Conservation (phyloP, 2,888 invertebrate species). For the Itoplectis maculator region DNA sequence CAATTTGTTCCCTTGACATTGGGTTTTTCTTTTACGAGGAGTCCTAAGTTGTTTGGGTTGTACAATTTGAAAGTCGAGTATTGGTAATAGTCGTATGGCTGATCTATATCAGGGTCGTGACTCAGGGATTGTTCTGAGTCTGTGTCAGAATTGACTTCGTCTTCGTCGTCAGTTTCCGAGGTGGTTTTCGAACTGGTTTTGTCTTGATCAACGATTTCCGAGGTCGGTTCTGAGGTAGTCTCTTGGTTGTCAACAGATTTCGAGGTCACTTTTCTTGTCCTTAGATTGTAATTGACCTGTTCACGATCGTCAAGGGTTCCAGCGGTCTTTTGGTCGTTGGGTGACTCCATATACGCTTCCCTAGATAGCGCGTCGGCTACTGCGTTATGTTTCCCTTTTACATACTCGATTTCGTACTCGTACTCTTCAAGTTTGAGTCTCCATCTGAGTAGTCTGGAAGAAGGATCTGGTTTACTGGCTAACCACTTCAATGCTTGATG, state of each 20-base stretch:
- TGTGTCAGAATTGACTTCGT: not conserved
- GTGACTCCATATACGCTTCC: slow-evolving; percentile 75
- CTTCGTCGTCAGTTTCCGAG: slow-evolving; percentile 15
- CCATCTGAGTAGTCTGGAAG: slow-evolving; percentile 47
- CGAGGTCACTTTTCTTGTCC: slow-evolving; percentile 26
- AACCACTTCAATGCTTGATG: slow-evolving; percentile 76
- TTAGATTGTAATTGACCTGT: slow-evolving; percentile 32
- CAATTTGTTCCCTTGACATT: slow-evolving; percentile 45
- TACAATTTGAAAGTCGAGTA: slow-evolving; percentile 42
- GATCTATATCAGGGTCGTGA: slow-evolving; percentile 26
- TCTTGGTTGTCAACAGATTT: not conserved
- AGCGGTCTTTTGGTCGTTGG: slow-evolving; percentile 70
- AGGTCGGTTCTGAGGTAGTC: too few species aligned
- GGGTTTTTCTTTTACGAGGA: slow-evolving; percentile 40
- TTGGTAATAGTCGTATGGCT: slow-evolving; percentile 41
- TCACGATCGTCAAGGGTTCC: slow-evolving; percentile 16
- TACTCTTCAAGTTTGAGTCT: slow-evolving; percentile 74
- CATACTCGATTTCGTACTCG: slow-evolving; percentile 75
- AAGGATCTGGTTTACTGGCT: slow-evolving; percentile 58
- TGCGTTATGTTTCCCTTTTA: slow-evolving; percentile 73
- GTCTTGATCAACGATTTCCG: not conserved
- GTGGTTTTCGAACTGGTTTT: slow-evolving; percentile 1
- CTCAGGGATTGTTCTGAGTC: slow-evolving; percentile 5
- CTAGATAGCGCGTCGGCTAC: slow-evolving; percentile 74
- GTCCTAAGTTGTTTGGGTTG: slow-evolving; percentile 41